Base-by-base conservation (phyloP, 2,113 vertebrate genomes). In the Callaeas wilsoni region DNA sequence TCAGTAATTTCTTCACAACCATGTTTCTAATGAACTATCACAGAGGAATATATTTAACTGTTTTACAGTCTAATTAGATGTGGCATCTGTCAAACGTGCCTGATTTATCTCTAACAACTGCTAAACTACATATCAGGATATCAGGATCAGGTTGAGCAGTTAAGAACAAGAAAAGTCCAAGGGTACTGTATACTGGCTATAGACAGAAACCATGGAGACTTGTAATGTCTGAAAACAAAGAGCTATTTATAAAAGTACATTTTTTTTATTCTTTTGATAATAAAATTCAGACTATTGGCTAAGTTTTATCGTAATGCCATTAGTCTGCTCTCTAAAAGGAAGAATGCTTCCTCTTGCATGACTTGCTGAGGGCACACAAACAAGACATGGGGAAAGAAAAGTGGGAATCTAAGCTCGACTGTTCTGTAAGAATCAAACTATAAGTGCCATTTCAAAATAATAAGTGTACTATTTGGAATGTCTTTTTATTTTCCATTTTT, bases 11-110 rank as follows among this genome's bases (percentile, higher is more conserved):
- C 83, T 94, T 84, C 90, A 55, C 89, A 87, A 57, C 82, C 14
- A 1, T 55, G 15, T 29, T 90, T 69, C 81, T 79, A 90, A 96
- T 89, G 44, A 95, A 41, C 84, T 10, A 68, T 75, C 82, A 74
- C 82, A 70, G 67, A 93, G 93, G 55, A 89, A 87, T 81, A 39
- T 42, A 32, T 79, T 95, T 75, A 94, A 87, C 39, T 39, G 44
- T 83, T 84, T 94, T 78, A 73, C 9, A 29, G 77, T 69, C 64
- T 97, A 97, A 97, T 97, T 86, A 87, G 90, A 97, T 0, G 17
- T 93, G 95, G 37, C 97, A 97, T 95, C 87, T 96, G 81, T 91
- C 63, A 82, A 97, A 92, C 1, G 6, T 93, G 78, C 78, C 83
- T 68, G 46, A 92, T 92, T 91, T 93, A 90, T 52, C 56, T 89